Conservation (phyloP, 2,113 vertebrate genomes). For the Microcebus lehilahytsara region DNA sequence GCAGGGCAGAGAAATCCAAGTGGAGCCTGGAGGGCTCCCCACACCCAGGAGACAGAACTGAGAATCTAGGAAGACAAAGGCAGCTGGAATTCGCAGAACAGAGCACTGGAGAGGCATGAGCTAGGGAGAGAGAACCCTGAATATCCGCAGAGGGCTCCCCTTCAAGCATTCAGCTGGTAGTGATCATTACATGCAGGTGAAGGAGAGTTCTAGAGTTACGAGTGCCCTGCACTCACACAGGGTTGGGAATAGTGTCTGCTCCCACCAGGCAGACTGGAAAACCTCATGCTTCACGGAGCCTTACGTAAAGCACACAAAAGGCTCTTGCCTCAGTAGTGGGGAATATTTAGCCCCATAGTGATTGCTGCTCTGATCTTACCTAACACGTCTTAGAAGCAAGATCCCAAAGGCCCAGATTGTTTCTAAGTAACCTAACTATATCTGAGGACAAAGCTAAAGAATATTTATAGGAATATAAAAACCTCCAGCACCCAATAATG, state of each 20-base stretch:
- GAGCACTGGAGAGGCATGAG: accelerated
- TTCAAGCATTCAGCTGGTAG: neutral
- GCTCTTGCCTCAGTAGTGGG: neutral
- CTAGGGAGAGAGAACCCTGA: neutral
- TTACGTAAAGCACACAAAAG: neutral
- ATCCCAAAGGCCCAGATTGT: neutral
- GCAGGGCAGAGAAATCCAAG: neutral
- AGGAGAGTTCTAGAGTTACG: neutral
- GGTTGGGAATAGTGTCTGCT: neutral
- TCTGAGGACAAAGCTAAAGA: neutral
- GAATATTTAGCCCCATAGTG: neutral
- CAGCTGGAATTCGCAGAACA: too few species aligned
- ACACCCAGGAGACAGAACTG: neutral
- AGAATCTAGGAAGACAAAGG: neutral
- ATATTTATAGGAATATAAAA: neutral
- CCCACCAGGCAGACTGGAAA: neutral
- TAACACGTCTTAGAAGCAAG: neutral
- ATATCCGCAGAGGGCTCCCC: neutral
- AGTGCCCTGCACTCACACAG: neutral
- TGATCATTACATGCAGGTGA: neutral
- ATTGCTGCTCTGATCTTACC: neutral
- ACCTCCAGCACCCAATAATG: neutral
- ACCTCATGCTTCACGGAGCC: neutral
- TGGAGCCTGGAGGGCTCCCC: neutral
- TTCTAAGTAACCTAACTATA: neutral